Evolutionary conservation across 2,113 vertebrate species (phyloP).

Genomic region (Haplochromis burtoni): DNA sequence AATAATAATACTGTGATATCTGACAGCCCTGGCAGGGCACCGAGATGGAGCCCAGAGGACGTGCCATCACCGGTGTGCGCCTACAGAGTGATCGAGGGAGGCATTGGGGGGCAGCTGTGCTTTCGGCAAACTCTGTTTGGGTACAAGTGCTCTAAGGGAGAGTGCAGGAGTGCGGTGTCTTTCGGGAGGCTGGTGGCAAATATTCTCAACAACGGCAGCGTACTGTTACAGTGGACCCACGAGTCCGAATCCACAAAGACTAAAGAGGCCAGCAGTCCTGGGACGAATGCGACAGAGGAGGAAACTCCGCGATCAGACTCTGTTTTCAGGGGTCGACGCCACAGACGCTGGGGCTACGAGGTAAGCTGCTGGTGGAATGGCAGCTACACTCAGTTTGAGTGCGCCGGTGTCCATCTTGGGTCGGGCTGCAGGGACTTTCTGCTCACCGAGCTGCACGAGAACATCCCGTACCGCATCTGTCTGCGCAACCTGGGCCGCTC

Average conservation of each 20-base stretch:
- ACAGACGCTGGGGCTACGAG: conserved; percentile 73
- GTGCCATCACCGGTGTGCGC: conserved; percentile 59
- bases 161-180: conserved; percentile 74
- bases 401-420: conserved; percentile 83
- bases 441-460: conserved; percentile 83
- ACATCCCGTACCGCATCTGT: conserved; percentile 90
- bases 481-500: conserved; percentile 67
- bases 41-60: conserved; percentile 31
- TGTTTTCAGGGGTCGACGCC: not conserved
- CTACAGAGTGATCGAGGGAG: conserved; percentile 61
- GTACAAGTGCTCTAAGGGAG: conserved; percentile 72
- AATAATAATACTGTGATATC: conserved; percentile 13
- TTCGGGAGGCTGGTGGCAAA: conserved; percentile 77
- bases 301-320: not conserved
- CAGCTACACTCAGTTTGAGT: conserved; percentile 89
- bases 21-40: not conserved
- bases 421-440: conserved; percentile 85
- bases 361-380: conserved; percentile 95
- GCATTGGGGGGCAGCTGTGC: conserved; percentile 73
- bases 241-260: not conserved
- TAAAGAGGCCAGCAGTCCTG: not conserved
- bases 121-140: conserved; percentile 76
- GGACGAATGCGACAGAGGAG: not conserved
- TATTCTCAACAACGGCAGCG: conserved; percentile 84
- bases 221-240: conserved; percentile 84